Evolutionary conservation across 1,140 invertebrate species (phyloP), one percentile per base, ranked within the genome.

Genomic region (Drosophila pachea): DNA sequence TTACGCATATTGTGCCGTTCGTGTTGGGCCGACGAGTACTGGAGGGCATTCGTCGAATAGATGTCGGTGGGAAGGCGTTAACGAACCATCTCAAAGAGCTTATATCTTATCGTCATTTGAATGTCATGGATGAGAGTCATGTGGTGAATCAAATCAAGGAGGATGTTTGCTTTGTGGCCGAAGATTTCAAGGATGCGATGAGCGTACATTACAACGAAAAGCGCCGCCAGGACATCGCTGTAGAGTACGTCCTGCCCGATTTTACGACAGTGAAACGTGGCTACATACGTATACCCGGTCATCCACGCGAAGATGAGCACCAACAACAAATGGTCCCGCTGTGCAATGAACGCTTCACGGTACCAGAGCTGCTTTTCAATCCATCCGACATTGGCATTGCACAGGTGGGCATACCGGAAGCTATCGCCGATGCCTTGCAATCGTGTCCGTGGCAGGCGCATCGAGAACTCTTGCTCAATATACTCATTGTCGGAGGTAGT

Each of bases 91-190:
- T 99, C 36, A 99, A 99, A 89, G 98, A 99, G 90, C 94, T 99
- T 7, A 95, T 99, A 67, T 99, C 98, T 0, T 89, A 89, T 67
- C 92, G 98, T 38, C 98, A 99, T 83, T 90, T 99, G 12, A 96
- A 99, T 92, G 97, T 99, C 0, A 97, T 99, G 96, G 98, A 99
- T 89, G 99, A 99, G 90, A 99, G 98, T 0, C 98, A 97, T 90
- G 97, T 99, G 0, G 97, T 99, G 7, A 99, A 99, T 90, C 97
- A 99, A 91, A 95, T 96, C 0, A 99, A 99, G 90, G 99, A 99
- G 91, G 98, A 99, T 89, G 93, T 95, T 0, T 99, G 98, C 88
- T 99, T 95, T 91, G 97, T 99, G 0, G 95, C 97, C 0, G 91
- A 93, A 75, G 92, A 99, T 86, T 97, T 98, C 83, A 94, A 93